Conservation (phyloP, 2,888 invertebrate genomes). For the Cerastis rubricosa region DNA sequence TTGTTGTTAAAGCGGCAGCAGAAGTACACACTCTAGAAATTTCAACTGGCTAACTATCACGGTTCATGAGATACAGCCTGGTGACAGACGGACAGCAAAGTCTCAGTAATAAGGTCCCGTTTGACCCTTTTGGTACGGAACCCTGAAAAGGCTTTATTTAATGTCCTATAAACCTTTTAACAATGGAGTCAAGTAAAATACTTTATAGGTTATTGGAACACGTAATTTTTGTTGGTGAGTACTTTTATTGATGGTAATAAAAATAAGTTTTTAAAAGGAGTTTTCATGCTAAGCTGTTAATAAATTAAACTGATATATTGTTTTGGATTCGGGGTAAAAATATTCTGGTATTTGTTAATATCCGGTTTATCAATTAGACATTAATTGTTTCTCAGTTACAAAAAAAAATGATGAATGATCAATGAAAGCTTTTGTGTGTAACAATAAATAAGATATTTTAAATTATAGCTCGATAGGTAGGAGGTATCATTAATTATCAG, state of each 20-base stretch:
- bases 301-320: conserved; percentile 38
- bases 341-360: conserved; percentile 30
- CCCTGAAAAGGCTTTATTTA: conserved; percentile 27
- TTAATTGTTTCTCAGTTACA: conserved; percentile 23
- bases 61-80: no score
- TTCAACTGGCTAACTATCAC: no score
- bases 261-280: neutral
- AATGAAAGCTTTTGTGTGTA: neutral
- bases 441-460: neutral
- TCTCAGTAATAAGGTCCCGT: no score
- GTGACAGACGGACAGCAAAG: no score
- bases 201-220: conserved; percentile 34
- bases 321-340: conserved; percentile 1
- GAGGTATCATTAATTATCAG: conserved; percentile 9
- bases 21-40: no score
- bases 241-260: conserved; percentile 32
- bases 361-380: conserved; percentile 1
- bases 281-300: conserved; percentile 40
- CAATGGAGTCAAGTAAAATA: conserved; percentile 24
- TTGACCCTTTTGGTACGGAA: no score
- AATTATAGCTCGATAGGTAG: neutral
- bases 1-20: no score
- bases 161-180: conserved; percentile 28
- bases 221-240: conserved; percentile 10
- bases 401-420: conserved; percentile 23